These are phyloP conservation scores for Brassicogethes aeneus DNA, from an alignment of 2,888 invertebrate genomes.

Conservation along the genomic window DNA sequence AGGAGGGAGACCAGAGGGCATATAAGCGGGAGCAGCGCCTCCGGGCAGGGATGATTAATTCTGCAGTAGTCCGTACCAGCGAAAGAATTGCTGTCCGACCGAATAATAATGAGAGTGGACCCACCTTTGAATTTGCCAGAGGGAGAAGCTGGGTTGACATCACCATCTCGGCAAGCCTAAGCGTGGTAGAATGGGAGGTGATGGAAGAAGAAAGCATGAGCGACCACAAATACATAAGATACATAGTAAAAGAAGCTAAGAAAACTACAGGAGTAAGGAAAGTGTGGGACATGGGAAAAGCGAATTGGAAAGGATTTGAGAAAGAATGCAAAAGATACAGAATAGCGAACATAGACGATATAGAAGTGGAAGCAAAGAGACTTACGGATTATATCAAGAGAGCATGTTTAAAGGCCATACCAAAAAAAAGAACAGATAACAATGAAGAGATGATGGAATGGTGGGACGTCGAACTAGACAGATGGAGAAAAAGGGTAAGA, in stretches of 20 bases:
- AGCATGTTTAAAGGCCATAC: background rate
- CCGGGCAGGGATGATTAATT: too few relatives aligned
- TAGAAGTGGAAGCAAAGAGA: background rate
- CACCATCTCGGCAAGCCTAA: constrained; percentile 7
- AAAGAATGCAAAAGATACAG: constrained; percentile 7
- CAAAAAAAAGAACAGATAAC: background rate
- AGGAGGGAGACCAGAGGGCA: too few relatives aligned
- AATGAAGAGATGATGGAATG: background rate
- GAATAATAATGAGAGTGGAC: too few relatives aligned
- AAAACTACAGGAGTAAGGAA: background rate
- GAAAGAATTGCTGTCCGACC: too few relatives aligned
- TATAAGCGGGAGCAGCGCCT: too few relatives aligned
- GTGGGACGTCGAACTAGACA: background rate
- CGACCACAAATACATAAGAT: constrained; percentile 14
- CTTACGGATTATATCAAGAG: background rate
- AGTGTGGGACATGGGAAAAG: constrained; percentile 2
- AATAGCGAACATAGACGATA: constrained; percentile 1
- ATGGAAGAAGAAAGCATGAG: constrained; percentile 12
- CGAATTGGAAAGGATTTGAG: background rate
- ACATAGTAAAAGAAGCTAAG: background rate
- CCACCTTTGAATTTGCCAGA: constrained; percentile 12
- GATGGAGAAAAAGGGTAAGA: constrained; percentile 1
- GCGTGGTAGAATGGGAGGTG: constrained; percentile 9
- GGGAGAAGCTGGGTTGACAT: constrained; percentile 16
- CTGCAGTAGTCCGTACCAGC: too few relatives aligned